Evolutionary conservation across 2,797 vertebrate species (phyloP), one percentile per base, ranked within the genome.

Genomic region (Eutrigla gurnardus): DNA sequence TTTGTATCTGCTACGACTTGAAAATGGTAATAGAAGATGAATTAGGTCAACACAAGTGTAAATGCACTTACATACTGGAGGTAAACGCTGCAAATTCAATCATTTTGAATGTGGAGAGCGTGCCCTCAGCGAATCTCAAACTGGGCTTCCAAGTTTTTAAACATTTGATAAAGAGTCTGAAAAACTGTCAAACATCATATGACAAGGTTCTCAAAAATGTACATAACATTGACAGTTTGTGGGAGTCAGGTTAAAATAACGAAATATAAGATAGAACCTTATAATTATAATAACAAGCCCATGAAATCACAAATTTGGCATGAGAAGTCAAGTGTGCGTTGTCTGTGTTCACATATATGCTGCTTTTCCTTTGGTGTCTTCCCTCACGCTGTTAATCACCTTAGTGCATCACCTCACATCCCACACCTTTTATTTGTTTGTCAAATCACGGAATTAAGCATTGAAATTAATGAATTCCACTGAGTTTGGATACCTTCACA

Each of bases 391-490:
- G 46, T 43, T 82, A 85, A 89, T 89, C 82, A 39, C 53, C 76
- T 87, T 80, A 39, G 76, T 76, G 64, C 15, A 81, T 50, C 7
- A 83, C 64, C 73, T 81, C 49, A 73, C 17, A 81, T 72, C 55
- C 57, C 6, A 80, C 65, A 86, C 70, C 37, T 88, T 88, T 68
- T 57, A 35, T 69, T 75, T 74, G 52, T 78, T 80, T 75, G 25
- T 67, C 65, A 35, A 70, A 65, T 66, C 35, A 59, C 43, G 50
- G 32, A 79, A 76, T 79, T 73, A 75, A 69, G 66, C 57, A 7
- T 46, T 43, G 33, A 76, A 83, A 80, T 83, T 43, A 81, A 77
- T 65, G 37, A 71, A 75, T 78, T 78, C 57, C 42, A 35, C 32
- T 35, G 73, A 70, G 32, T 25, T 78, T 79, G 39, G 54, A 66